Conservation (phyloP, 2,888 invertebrate species). For the Polydrusus tereticollis region DNA sequence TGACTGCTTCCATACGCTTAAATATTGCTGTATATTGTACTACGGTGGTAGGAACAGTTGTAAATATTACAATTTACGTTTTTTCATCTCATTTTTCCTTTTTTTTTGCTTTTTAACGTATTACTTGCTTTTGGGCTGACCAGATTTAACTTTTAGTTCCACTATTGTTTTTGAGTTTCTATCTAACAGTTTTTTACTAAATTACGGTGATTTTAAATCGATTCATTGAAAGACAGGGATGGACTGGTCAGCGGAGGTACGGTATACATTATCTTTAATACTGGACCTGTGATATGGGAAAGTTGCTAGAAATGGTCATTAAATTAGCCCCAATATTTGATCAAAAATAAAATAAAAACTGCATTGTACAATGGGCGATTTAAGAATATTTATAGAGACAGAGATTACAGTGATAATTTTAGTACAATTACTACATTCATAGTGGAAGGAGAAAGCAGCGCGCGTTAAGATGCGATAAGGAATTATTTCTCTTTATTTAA, state of each 20-base stretch:
- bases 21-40: slow-evolving; percentile 3
- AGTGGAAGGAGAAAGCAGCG: no score
- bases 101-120: slow-evolving; percentile 34
- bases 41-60: slow-evolving; percentile 31
- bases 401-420: no score
- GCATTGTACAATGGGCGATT: no score
- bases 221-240: slow-evolving; percentile 1
- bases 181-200: slow-evolving; percentile 2
- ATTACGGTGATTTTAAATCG: neutral
- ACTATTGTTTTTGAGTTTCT: slow-evolving; percentile 1
- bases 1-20: neutral
- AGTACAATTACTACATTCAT: no score
- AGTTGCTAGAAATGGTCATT: neutral
- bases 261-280: slow-evolving; percentile 16
- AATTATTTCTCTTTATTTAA: no score
- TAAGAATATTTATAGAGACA: no score
- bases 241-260: slow-evolving; percentile 37
- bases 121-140: slow-evolving; percentile 35
- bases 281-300: neutral
- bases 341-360: no score
- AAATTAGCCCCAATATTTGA: no score
- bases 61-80: slow-evolving; percentile 41
- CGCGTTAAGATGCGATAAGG: no score
- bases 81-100: slow-evolving; percentile 29
- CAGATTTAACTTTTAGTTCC: slow-evolving; percentile 18